These are phyloP conservation scores for Tetragonula clypearis DNA, from an alignment of 1,140 invertebrate genomes.

Conservation along the genomic window DNA sequence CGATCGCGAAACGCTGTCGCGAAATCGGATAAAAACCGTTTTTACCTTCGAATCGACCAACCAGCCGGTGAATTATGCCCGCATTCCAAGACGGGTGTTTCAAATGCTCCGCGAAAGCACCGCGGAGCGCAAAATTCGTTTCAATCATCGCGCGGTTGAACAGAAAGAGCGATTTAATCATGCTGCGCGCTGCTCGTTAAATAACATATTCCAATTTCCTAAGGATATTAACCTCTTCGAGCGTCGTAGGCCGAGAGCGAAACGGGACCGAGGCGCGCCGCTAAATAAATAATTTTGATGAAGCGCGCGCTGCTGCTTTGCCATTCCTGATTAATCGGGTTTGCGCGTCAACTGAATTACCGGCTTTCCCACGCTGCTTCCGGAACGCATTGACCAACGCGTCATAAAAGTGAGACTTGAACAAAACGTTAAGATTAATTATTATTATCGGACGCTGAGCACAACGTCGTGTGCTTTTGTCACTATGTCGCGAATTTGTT, in stretches of 20 bases:
- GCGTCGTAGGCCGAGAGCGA: background rate
- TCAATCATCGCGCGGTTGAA: slow-evolving; percentile 25
- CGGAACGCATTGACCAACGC: background rate
- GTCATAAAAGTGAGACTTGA: background rate
- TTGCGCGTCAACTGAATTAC: slow-evolving; percentile 40
- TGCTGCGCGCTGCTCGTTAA: slow-evolving; percentile 23
- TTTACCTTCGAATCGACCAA: background rate
- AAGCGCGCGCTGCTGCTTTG: slow-evolving; percentile 16
- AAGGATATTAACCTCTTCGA: slow-evolving; percentile 55
- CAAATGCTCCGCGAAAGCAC: background rate
- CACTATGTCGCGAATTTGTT: no score
- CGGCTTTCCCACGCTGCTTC: background rate
- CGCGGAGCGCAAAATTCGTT: slow-evolving; percentile 17
- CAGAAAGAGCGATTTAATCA: slow-evolving; percentile 32
- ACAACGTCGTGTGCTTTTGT: background rate
- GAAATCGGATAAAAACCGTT: background rate
- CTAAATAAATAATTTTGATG: slow-evolving; percentile 55
- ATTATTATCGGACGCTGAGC: background rate
- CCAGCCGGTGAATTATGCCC: background rate
- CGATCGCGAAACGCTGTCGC: background rate
- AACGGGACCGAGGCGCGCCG: background rate
- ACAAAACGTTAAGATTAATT: slow-evolving; percentile 8
- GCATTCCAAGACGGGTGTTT: background rate
- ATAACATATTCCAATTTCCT: slow-evolving; percentile 57
- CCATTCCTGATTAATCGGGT: slow-evolving; percentile 37